These are phyloP conservation scores for Motacilla alba DNA, from an alignment of 2,113 vertebrate genomes.

Conservation along the genomic window DNA sequence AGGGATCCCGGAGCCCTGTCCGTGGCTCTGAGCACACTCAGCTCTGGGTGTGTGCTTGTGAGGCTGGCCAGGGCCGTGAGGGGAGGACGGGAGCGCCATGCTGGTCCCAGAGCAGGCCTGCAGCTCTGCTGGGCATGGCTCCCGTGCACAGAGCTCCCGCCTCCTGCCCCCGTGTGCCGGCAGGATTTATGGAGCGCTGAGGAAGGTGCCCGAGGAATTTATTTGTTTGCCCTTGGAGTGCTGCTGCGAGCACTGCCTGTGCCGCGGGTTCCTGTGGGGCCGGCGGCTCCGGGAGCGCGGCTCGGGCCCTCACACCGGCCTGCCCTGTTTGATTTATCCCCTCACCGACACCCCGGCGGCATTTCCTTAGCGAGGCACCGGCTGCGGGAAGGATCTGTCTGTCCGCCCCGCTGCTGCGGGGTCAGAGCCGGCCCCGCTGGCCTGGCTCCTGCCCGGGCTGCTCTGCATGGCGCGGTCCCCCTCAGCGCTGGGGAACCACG, in stretches of 20 bases:
- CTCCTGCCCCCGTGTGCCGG: not conserved
- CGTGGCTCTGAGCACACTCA: not conserved
- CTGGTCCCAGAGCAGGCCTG: not conserved
- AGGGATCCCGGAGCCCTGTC: not conserved
- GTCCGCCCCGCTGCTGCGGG: not conserved
- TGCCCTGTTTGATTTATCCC: not conserved
- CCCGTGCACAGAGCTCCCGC: accelerated
- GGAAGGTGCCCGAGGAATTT: not conserved
- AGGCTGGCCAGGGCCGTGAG: not conserved
- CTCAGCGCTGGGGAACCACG: not conserved
- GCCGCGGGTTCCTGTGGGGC: accelerated
- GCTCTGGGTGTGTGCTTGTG: not conserved
- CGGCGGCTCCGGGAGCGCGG: accelerated
- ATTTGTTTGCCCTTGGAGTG: not conserved
- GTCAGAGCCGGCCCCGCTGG: not conserved
- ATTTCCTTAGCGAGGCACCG: accelerated
- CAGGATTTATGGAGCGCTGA: not conserved
- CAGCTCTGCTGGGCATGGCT: not conserved
- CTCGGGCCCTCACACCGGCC: accelerated
- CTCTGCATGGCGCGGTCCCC: not conserved
- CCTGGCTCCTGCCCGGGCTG: not conserved
- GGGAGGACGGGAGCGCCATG: not conserved
- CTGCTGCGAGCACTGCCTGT: not conserved
- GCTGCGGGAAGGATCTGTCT: not conserved
- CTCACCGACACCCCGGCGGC: not conserved